Conservation (phyloP, 2,797 vertebrate genomes). For the Ispidina picta region DNA sequence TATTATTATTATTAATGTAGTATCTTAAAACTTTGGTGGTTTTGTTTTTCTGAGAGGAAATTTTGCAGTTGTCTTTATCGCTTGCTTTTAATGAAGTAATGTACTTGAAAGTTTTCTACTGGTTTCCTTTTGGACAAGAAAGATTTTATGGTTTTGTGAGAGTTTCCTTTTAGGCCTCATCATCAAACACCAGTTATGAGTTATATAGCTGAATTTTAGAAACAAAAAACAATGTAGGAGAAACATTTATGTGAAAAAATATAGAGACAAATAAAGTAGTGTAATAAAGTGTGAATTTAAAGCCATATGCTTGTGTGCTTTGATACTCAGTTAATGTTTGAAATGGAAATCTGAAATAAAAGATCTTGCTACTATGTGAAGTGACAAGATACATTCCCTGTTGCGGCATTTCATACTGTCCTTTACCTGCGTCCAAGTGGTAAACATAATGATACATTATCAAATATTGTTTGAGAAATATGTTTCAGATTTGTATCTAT, state of each 20-base stretch:
- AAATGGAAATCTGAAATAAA: neutral
- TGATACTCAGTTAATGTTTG: neutral
- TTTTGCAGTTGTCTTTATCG: neutral
- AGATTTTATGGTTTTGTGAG: neutral
- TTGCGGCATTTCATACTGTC: neutral
- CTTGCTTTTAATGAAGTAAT: neutral
- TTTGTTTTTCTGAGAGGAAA: neutral
- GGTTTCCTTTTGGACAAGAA: neutral
- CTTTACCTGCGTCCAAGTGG: neutral
- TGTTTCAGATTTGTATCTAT: neutral
- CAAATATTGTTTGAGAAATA: neutral
- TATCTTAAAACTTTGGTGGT: neutral
- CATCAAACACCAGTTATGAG: neutral
- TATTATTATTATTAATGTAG: neutral
- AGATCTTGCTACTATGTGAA: neutral
- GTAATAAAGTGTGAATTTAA: neutral
- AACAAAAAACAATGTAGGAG: neutral
- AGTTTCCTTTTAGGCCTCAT: neutral
- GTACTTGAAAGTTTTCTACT: neutral
- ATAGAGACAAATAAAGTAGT: neutral
- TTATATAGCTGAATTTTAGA: neutral
- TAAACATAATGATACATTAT: neutral
- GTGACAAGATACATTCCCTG: neutral
- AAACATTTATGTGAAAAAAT: neutral
- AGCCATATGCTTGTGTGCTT: neutral